A percentile compares a stretch with the other conserved stretches of the same genome.
Evolutionary conservation across 2,888 invertebrate genomes (phyloP).

Genomic region (Boloria selene): DNA sequence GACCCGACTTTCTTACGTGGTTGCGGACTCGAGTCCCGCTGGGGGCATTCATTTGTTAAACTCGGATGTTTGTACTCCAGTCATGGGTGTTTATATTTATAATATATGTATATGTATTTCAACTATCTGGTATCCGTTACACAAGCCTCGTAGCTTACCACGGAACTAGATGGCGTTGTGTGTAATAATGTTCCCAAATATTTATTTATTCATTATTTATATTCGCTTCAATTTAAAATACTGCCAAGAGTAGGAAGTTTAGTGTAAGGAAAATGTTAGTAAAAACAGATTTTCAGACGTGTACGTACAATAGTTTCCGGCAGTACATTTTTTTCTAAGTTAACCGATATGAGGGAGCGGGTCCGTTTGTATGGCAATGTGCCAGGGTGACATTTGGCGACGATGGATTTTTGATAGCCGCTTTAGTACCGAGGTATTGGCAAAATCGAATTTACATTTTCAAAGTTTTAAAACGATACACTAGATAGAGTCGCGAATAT

Average conservation of each 20-base stretch:
- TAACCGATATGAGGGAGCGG: slow-evolving; percentile 30
- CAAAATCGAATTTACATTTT: slow-evolving; percentile 25
- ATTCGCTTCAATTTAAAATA: slow-evolving; percentile 11
- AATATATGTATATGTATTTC: too few species aligned
- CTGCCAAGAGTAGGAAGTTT: slow-evolving; percentile 4
- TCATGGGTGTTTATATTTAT: too few species aligned
- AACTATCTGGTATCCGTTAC: too few species aligned
- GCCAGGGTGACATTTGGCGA: slow-evolving; percentile 37
- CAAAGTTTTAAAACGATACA: slow-evolving; percentile 18
- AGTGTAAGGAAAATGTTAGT: background rate
- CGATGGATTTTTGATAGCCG: slow-evolving; percentile 38
- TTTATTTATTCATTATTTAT: too few species aligned
- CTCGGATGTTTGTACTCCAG: too few species aligned
- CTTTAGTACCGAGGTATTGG: slow-evolving; percentile 28
- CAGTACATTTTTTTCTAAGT: slow-evolving; percentile 32
- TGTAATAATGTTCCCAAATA: too few species aligned
- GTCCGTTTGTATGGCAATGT: slow-evolving; percentile 31
- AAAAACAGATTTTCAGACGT: slow-evolving; percentile 5
- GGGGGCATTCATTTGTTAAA: too few species aligned
- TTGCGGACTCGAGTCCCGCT: too few species aligned
- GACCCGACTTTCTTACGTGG: too few species aligned
- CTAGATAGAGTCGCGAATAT: slow-evolving; percentile 11
- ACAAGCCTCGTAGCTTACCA: too few species aligned
- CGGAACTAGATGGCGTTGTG: too few species aligned
- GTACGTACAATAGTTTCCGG: slow-evolving; percentile 12